These are phyloP conservation scores for Penaeus monodon DNA, from an alignment of 2,888 invertebrate genomes.

Conservation along the genomic window DNA sequence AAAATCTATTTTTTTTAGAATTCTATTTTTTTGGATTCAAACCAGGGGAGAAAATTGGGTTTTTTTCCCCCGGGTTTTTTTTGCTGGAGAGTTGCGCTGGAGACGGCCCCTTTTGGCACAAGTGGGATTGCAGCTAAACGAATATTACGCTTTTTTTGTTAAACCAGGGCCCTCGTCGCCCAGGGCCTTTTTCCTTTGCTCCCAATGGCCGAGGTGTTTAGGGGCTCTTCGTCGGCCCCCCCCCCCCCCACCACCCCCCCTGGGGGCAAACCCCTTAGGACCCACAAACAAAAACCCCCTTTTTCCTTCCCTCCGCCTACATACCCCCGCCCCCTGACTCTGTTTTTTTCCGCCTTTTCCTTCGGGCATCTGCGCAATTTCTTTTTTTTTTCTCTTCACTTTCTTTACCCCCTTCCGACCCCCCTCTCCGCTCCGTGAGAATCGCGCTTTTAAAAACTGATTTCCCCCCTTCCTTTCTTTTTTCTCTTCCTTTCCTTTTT, in stretches of 20 bases:
- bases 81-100: neutral
- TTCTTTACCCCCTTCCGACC: neutral
- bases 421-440: neutral
- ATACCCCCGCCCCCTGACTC: neutral
- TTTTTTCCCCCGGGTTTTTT: neutral
- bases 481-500: neutral
- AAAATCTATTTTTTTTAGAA: no score
- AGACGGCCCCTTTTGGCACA: conserved; percentile 7
- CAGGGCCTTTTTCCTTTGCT: neutral
- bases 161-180: neutral
- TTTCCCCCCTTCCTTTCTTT: neutral
- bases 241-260: neutral
- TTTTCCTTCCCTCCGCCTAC: no score
- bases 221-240: neutral
- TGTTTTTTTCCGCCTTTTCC: neutral
- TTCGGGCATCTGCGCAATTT: neutral
- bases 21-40: neutral
- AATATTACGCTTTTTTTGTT: conserved; percentile 26
- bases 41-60: conserved; percentile 18
- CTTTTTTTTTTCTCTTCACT: neutral
- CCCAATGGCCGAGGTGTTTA: neutral
- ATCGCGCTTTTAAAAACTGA: neutral
- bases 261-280: no score
- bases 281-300: no score
- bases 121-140: conserved; percentile 20